A percentile compares a stretch with the other conserved stretches of the same genome.
These are phyloP conservation scores for Epizoanthus fatuus DNA, from an alignment of 92 coral and sea anemone species.

Conservation along the genomic window DNA sequence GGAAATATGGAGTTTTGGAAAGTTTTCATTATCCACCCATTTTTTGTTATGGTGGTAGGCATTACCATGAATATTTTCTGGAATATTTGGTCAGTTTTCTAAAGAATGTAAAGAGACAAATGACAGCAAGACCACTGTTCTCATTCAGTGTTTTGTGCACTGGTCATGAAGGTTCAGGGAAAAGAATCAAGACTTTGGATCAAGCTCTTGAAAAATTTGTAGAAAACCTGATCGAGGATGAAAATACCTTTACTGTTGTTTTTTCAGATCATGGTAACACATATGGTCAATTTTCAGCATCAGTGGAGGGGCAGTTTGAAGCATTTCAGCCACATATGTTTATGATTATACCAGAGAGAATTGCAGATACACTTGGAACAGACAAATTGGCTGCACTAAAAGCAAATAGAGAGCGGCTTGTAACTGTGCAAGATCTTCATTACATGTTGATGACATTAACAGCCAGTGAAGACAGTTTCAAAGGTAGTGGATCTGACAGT, in stretches of 20 bases:
- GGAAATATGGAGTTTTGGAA: slow-evolving; percentile 36
- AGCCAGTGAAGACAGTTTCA: slow-evolving; percentile 8
- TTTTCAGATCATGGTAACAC: slow-evolving; percentile 91
- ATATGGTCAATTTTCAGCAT: slow-evolving; percentile 67
- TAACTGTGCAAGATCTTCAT: slow-evolving; percentile 76
- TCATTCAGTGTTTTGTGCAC: slow-evolving; percentile 67
- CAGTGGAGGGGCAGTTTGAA: slow-evolving; percentile 84
- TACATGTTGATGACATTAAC: slow-evolving; percentile 68
- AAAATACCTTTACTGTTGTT: slow-evolving; percentile 78
- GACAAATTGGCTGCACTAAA: slow-evolving; percentile 56
- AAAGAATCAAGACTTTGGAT: slow-evolving; percentile 73
- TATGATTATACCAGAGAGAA: slow-evolving; percentile 66
- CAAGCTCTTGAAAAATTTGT: slow-evolving; percentile 65
- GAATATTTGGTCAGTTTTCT: slow-evolving; percentile 48
- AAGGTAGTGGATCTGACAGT: slow-evolving; percentile 22
- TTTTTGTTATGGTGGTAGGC: slow-evolving; percentile 65
- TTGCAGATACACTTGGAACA: slow-evolving; percentile 66
- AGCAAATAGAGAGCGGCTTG: slow-evolving; percentile 71
- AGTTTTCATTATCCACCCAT: slow-evolving; percentile 45
- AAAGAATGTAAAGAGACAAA: slow-evolving; percentile 29
- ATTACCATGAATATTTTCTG: slow-evolving; percentile 66
- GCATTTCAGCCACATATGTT: slow-evolving; percentile 83
- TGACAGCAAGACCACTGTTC: slow-evolving; percentile 65
- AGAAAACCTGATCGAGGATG: slow-evolving; percentile 57
- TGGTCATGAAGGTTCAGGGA: slow-evolving; percentile 82